These are phyloP conservation scores for Ovis aries DNA, from an alignment of 2,113 vertebrate species.

Conservation along the genomic window DNA sequence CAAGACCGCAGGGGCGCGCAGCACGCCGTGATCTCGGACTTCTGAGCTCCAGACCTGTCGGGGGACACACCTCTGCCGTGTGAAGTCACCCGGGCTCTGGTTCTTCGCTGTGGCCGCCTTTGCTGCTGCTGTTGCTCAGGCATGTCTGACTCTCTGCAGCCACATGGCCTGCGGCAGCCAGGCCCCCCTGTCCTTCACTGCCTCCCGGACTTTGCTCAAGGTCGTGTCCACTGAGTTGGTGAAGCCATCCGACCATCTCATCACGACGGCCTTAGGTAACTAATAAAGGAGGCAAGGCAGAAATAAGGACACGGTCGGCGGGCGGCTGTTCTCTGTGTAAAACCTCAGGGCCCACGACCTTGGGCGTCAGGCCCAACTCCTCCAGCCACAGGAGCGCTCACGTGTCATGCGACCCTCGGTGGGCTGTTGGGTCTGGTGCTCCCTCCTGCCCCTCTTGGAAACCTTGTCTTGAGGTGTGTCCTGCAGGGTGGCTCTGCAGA, in stretches of 20 bases:
- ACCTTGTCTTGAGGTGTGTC: background rate
- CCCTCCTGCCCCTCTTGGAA: background rate
- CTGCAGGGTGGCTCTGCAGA: background rate
- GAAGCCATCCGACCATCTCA: background rate
- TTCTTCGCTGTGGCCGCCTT: background rate
- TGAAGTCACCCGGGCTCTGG: too few species aligned
- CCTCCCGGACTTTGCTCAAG: background rate
- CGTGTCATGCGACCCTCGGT: fast-evolving
- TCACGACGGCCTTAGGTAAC: background rate
- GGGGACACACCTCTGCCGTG: fast-evolving
- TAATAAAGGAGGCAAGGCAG: background rate
- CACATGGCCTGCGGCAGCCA: background rate
- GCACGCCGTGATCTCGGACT: background rate
- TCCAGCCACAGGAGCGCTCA: background rate
- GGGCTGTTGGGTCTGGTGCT: background rate
- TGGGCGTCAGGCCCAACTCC: background rate
- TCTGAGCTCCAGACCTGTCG: background rate
- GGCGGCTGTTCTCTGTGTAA: background rate
- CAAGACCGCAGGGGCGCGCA: fast-evolving
- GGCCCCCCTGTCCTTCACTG: background rate
- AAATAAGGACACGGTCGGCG: background rate
- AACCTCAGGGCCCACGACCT: background rate
- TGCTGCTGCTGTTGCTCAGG: background rate
- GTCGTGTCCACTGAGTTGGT: background rate
- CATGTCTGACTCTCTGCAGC: background rate